Evolutionary conservation across 2,113 vertebrate genomes (phyloP).

Genomic region (Plectropomus leopardus): DNA sequence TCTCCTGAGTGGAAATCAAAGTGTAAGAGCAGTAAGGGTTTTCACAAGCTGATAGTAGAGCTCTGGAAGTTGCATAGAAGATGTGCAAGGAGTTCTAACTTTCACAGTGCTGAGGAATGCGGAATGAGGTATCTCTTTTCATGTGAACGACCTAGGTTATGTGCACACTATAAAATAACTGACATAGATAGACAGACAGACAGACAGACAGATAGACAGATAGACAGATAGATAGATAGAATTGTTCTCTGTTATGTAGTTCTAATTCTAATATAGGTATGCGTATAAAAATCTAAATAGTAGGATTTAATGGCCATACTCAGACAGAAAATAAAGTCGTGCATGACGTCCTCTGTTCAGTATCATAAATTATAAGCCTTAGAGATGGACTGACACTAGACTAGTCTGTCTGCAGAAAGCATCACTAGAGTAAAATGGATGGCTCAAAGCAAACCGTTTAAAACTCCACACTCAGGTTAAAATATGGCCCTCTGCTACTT

Average conservation of each 20-base stretch:
- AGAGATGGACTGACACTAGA: not conserved
- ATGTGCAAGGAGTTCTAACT: not conserved
- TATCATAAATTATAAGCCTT: not conserved
- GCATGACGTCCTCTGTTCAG: not conserved
- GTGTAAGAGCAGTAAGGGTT: not conserved
- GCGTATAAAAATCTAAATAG: too few relatives aligned
- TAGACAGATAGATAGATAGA: too few relatives aligned
- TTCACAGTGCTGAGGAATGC: too few relatives aligned
- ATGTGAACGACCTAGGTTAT: too few relatives aligned
- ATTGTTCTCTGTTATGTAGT: too few relatives aligned
- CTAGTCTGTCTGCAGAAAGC: not conserved
- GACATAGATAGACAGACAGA: too few relatives aligned
- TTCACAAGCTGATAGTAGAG: not conserved
- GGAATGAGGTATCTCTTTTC: too few relatives aligned
- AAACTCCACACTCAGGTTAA: constrained; percentile 4
- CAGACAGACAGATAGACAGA: too few relatives aligned
- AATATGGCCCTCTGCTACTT: not conserved
- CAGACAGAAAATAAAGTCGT: not conserved
- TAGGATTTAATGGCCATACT: too few relatives aligned
- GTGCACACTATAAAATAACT: too few relatives aligned
- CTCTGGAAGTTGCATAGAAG: not conserved
- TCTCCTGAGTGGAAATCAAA: not conserved
- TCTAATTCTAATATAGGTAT: too few relatives aligned
- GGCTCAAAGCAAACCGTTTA: constrained; percentile 7
- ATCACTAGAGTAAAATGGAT: constrained; percentile 19